phyloP scores from a whole-genome alignment of 1,140 invertebrate genomes.

The Pseudachorutes palmiensis region DNA sequence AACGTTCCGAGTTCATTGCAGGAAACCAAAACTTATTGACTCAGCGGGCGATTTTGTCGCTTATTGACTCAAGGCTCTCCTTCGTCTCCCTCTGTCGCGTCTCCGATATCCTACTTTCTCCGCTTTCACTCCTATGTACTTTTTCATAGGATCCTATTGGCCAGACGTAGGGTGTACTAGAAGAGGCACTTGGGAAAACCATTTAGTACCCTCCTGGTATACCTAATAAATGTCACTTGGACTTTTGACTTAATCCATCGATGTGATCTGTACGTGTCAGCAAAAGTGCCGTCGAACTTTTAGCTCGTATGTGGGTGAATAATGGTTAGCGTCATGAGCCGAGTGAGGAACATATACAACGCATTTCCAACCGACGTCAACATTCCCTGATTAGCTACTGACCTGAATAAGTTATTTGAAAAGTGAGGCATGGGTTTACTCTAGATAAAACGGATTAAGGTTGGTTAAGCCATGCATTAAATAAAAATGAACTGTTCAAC shows the following conservation, averaged over 20 bases:
- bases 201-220: background rate
- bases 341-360: too few species aligned
- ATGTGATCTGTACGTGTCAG: background rate
- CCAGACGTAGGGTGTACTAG: background rate
- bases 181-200: background rate
- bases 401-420: too few species aligned
- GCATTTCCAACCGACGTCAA: too few species aligned
- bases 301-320: too few species aligned
- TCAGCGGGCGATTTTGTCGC: background rate
- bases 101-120: too few species aligned
- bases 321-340: background rate
- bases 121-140: background rate
- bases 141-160: background rate
- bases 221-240: constrained; percentile 6
- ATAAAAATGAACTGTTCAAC: too few species aligned
- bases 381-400: too few species aligned
- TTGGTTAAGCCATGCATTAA: too few species aligned
- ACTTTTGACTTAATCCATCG: background rate
- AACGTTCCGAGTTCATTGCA: background rate
- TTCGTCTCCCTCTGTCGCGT: constrained; percentile 5
- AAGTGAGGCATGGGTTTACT: too few species aligned
- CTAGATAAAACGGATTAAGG: too few species aligned
- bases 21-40: constrained; percentile 14
- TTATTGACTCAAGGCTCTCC: constrained; percentile 9
- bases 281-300: too few species aligned